These are phyloP conservation scores for Oceanodroma tethys DNA, from an alignment of 2,113 vertebrate species.

Conservation along the genomic window DNA sequence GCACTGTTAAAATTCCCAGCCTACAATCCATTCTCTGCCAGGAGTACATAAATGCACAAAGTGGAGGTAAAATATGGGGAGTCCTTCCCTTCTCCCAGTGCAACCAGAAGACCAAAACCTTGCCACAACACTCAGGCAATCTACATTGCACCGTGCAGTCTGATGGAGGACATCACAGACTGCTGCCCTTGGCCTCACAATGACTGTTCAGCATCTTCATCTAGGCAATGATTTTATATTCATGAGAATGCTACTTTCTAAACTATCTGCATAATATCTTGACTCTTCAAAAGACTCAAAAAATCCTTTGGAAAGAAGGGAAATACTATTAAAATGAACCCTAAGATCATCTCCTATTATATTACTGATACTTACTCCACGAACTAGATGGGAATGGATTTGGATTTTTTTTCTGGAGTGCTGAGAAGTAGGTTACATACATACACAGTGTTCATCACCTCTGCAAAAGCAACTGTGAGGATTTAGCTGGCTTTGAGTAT, in stretches of 20 bases:
- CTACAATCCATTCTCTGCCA: not conserved
- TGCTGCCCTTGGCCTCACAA: not conserved
- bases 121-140: not conserved
- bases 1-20: not conserved
- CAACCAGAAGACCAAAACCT: not conserved
- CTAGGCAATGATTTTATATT: conserved; percentile 30
- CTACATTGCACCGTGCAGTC: not conserved
- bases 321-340: conserved; percentile 47
- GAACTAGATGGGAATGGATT: not conserved
- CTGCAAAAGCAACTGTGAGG: not conserved
- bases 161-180: not conserved
- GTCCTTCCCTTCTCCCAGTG: not conserved
- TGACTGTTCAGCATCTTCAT: not conserved
- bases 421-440: conserved; percentile 10
- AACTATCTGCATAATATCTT: conserved; percentile 27
- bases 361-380: conserved; percentile 30
- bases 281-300: not conserved
- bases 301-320: not conserved
- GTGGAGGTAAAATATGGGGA: not conserved
- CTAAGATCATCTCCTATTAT: conserved; percentile 7
- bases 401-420: conserved; percentile 24
- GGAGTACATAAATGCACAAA: not conserved
- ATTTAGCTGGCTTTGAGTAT: not conserved
- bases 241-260: conserved; percentile 24
- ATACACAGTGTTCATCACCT: not conserved